Evolutionary conservation across 2,797 vertebrate genomes (phyloP), one percentile per base, ranked within the genome.

Genomic region (Sebastes reedi): DNA sequence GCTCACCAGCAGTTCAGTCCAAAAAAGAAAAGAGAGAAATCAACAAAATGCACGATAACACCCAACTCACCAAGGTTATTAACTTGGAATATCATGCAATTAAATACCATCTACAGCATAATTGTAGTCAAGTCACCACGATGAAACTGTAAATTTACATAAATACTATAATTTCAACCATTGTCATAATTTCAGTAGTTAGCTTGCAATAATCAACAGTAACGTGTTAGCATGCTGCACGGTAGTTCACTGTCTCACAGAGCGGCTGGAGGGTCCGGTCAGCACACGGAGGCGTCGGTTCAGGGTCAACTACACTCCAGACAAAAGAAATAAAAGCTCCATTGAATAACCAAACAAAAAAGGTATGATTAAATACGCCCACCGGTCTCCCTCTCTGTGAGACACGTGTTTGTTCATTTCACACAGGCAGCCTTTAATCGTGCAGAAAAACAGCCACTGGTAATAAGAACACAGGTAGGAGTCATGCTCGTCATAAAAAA

Each of bases 41-140:
- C 20, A 83, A 77, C 56, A 77, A 85, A 92, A 84, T 72, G 84
- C 87, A 91, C 77, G 13, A 83, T 50, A 93, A 93, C 92, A 93
- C 83, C 81, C 80, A 87, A 90, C 79, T 79, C 34, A 90, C 58
- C 87, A 85, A 85, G 29, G 83, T 89, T 73, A 76, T 78, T 80
- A 87, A 93, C 85, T 83, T 74, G 80, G 83, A 91, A 88, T 85
- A 79, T 94, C 96, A 96, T 96, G 95, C 96, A 94, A 87, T 92
- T 88, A 94, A 94, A 91, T 89, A 90, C 87, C 93, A 91, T 86
- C 85, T 88, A 95, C 81, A 81, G 88, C 87, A 76, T 89, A 84
- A 58, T 25, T 87, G 73, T 80, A 88, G 85, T 86, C 22, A 88
- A 82, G 84, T 92, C 88, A 95, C 88, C 91, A 95, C 91, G 76